Percentiles rank a stretch among this genome's conserved stretches.
Conservation (phyloP, 2,888 invertebrate species). For the Xanthorhoe spadicearia region DNA sequence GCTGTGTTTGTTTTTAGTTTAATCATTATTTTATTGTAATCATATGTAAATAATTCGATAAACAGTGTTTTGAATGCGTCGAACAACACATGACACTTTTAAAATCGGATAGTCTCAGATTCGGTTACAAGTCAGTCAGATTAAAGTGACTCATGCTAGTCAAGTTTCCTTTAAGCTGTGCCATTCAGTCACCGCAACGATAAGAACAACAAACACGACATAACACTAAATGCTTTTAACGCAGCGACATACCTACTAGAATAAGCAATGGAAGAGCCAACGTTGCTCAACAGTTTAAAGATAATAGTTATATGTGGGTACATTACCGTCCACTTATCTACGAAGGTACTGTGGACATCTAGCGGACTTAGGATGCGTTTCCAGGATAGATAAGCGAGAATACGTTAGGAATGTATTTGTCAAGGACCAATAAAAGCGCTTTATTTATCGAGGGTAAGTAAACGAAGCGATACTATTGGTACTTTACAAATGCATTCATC, state of each 20-base stretch:
- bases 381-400: no score
- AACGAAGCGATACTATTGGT: no score
- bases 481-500: no score
- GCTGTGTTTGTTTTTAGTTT: not conserved
- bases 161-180: constrained; percentile 19
- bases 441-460: no score
- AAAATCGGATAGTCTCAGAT: constrained; percentile 7
- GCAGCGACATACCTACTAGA: constrained; percentile 47
- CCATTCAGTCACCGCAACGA: constrained; percentile 48
- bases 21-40: not conserved
- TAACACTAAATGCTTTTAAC: constrained; percentile 51
- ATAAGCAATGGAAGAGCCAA: constrained; percentile 50
- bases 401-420: no score
- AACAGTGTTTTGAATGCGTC: not conserved
- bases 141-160: constrained; percentile 2
- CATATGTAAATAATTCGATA: not conserved
- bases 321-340: constrained; percentile 36
- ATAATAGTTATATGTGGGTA: constrained; percentile 44
- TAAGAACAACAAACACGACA: constrained; percentile 55
- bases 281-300: constrained; percentile 45
- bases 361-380: constrained; percentile 15
- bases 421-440: no score
- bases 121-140: not conserved
- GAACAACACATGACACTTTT: not conserved
- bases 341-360: constrained; percentile 17